phyloP scores from a whole-genome alignment of 2,888 invertebrate genomes.

The Tinea semifulvella region DNA sequence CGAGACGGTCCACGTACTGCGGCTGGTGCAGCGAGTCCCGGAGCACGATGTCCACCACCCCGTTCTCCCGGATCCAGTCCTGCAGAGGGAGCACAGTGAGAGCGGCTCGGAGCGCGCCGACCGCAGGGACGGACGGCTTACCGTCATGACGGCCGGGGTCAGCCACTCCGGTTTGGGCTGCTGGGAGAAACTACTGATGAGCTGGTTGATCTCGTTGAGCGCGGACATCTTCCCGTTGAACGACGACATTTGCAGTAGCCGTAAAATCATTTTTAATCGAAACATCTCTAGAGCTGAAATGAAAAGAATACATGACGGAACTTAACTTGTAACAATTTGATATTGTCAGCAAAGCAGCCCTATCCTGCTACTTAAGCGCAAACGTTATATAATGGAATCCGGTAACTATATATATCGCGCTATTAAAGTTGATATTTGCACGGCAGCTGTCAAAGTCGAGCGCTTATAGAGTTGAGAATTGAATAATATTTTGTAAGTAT shows the following conservation, averaged over 20 bases:
- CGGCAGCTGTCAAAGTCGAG: too few species aligned
- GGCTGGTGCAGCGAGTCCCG: constrained; percentile 97
- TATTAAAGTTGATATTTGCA: too few species aligned
- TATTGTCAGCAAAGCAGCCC: too few species aligned
- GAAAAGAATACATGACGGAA: background rate
- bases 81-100: constrained; percentile 40
- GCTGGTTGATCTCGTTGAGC: constrained; percentile 97
- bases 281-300: constrained; percentile 85
- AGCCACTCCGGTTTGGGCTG: constrained; percentile 94
- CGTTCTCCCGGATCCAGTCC: constrained; percentile 96
- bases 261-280: constrained; percentile 93
- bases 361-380: too few species aligned
- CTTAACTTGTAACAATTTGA: too few species aligned
- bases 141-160: constrained; percentile 93
- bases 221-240: constrained; percentile 99
- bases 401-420: too few species aligned
- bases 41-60: constrained; percentile 93
- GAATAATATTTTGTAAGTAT: too few species aligned
- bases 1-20: constrained; percentile 96
- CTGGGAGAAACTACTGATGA: constrained; percentile 89
- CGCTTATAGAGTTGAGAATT: too few species aligned
- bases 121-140: constrained; percentile 50
- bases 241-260: constrained; percentile 93
- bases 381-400: too few species aligned
- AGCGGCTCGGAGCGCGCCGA: background rate